Conservation (phyloP, 2,888 invertebrate genomes). For the Artemia sp. region DNA sequence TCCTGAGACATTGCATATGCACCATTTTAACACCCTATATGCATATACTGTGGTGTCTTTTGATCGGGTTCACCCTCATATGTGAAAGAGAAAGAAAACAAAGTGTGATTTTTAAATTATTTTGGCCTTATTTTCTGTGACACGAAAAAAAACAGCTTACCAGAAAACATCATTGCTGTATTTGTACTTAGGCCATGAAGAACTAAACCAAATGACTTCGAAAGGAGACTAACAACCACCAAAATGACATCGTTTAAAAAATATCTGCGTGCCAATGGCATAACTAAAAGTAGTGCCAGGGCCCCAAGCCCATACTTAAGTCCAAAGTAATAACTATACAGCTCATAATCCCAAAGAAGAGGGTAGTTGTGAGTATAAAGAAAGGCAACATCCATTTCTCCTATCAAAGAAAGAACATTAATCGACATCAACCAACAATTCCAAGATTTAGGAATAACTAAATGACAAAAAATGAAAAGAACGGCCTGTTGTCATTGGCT, state of each 20-base stretch:
- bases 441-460: no score
- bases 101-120: not conserved
- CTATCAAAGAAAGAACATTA: conserved; percentile 34
- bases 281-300: conserved; percentile 29
- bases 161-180: conserved; percentile 31
- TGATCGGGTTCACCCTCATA: no score
- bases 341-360: conserved; percentile 50
- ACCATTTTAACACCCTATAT: no score
- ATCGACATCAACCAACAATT: conserved; percentile 21
- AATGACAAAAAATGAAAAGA: no score
- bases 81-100: no score
- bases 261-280: conserved; percentile 27
- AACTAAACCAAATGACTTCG: conserved; percentile 30
- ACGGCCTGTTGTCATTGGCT: no score
- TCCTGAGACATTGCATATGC: no score
- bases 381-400: conserved; percentile 56
- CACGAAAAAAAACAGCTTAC: conserved; percentile 27
- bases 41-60: no score
- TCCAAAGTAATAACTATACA: conserved; percentile 45
- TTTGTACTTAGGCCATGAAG: conserved; percentile 30
- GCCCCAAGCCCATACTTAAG: conserved; percentile 41
- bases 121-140: no score
- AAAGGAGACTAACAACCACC: conserved; percentile 31
- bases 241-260: conserved; percentile 29
- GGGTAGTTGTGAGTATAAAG: conserved; percentile 51